A percentile compares a stretch with the other conserved stretches of the same genome.
Conservation (phyloP, 2,888 invertebrate genomes). For the Cheilosia variabilis region DNA sequence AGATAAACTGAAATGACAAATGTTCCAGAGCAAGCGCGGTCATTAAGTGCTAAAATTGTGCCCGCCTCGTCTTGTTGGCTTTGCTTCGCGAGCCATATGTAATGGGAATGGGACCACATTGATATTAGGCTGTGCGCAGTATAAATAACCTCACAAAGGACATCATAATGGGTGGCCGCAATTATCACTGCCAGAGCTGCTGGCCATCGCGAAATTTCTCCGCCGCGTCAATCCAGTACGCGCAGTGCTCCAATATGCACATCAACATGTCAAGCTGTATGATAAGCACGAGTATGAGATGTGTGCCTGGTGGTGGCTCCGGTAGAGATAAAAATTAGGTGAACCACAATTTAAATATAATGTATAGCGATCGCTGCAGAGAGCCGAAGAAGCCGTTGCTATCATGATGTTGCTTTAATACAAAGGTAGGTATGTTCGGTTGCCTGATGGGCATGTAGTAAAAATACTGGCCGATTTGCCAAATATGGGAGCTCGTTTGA, state of each 20-base stretch:
- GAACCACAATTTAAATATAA: constrained; percentile 67
- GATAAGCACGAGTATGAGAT: constrained; percentile 51
- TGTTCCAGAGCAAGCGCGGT: background rate
- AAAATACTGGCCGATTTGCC: constrained; percentile 52
- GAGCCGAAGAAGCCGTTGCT: constrained; percentile 17
- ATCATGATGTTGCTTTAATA: constrained; percentile 5
- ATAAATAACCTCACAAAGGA: constrained; percentile 51
- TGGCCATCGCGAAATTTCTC: constrained; percentile 55
- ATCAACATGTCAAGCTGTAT: constrained; percentile 62
- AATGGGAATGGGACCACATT: constrained; percentile 27
- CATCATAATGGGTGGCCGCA: constrained; percentile 64
- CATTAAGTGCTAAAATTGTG: constrained; percentile 60
- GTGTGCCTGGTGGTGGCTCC: constrained; percentile 33
- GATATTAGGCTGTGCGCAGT: constrained; percentile 22
- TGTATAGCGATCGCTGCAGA: constrained; percentile 21
- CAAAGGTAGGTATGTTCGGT: background rate
- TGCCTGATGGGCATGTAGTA: constrained; percentile 38
- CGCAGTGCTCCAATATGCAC: constrained; percentile 29
- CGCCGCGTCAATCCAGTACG: constrained; percentile 8
- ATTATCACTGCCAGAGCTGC: constrained; percentile 53
- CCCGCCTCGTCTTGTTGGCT: background rate
- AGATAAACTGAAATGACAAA: constrained; percentile 44
- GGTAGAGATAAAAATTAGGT: constrained; percentile 65
- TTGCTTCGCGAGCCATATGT: constrained; percentile 11
- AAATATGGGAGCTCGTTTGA: constrained; percentile 65